phyloP scores from a whole-genome alignment of 2,113 vertebrate species.

The Calidris pugnax region DNA sequence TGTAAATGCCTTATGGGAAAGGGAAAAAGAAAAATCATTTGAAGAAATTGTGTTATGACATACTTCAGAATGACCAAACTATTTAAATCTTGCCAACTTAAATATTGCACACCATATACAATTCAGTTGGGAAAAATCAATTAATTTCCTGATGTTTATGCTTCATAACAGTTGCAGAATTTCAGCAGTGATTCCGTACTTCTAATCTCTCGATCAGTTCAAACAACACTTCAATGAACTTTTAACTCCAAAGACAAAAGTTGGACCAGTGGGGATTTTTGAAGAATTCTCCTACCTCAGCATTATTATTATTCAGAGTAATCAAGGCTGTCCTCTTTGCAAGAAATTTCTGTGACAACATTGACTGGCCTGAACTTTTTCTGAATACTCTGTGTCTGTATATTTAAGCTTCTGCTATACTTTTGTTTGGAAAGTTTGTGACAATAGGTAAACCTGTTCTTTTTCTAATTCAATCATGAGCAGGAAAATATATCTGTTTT shows the following conservation, averaged over 20 bases:
- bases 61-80: not conserved
- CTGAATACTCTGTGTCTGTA: not conserved
- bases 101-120: not conserved
- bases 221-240: not conserved
- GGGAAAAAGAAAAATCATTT: not conserved
- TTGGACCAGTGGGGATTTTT: not conserved
- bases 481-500: not conserved
- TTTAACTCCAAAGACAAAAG: not conserved
- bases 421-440: not conserved
- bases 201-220: constrained; percentile 28
- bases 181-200: not conserved
- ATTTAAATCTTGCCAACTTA: constrained; percentile 9
- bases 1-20: not conserved
- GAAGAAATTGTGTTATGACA: not conserved
- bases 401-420: not conserved
- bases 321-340: not conserved
- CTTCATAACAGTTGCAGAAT: constrained; percentile 18
- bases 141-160: constrained; percentile 15
- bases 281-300: constrained; percentile 12
- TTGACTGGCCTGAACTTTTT: not conserved
- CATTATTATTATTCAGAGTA: not conserved
- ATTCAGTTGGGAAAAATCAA: constrained; percentile 21
- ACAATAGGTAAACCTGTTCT: not conserved
- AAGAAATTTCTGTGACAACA: not conserved
- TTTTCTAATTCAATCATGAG: not conserved